These are phyloP conservation scores for Argynnis bischoffii DNA, from an alignment of 2,888 invertebrate species.

Conservation along the genomic window DNA sequence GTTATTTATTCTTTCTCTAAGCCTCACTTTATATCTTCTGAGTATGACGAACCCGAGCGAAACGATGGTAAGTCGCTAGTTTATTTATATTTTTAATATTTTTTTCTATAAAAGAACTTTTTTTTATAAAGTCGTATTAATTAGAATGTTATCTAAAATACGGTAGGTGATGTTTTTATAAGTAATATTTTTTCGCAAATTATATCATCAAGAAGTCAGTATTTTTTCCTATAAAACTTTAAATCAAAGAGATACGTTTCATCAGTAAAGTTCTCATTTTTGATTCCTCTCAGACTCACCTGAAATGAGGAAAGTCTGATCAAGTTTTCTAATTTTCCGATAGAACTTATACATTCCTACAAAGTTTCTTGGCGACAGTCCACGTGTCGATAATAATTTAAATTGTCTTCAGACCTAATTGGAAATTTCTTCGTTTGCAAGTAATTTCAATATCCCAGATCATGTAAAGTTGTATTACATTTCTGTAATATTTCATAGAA, in stretches of 20 bases:
- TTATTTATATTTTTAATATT: too few relatives aligned
- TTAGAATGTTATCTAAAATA: too few relatives aligned
- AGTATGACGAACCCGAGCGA: too few relatives aligned
- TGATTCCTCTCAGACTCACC: conserved; percentile 53
- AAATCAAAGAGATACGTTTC: conserved; percentile 49
- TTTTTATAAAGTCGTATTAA: too few relatives aligned
- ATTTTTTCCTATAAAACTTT: conserved; percentile 42
- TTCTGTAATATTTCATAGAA: neutral
- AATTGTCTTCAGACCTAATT: conserved; percentile 30
- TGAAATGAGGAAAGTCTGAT: conserved; percentile 52
- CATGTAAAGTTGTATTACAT: neutral
- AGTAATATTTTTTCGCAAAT: too few relatives aligned
- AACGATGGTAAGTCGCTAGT: too few relatives aligned
- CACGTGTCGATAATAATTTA: conserved; percentile 39
- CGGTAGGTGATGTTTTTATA: too few relatives aligned
- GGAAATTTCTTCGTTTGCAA: conserved; percentile 13
- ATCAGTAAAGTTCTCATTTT: conserved; percentile 64
- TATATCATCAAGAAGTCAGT: conserved; percentile 3
- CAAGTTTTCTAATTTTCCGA: conserved; percentile 78
- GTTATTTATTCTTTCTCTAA: too few relatives aligned
- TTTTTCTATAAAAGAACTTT: too few relatives aligned
- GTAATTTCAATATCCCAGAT: conserved; percentile 5
- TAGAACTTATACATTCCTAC: conserved; percentile 68
- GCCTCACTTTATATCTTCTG: too few relatives aligned
- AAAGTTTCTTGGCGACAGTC: conserved; percentile 41